Conservation (phyloP, 2,113 vertebrate genomes). For the Athene noctua region DNA sequence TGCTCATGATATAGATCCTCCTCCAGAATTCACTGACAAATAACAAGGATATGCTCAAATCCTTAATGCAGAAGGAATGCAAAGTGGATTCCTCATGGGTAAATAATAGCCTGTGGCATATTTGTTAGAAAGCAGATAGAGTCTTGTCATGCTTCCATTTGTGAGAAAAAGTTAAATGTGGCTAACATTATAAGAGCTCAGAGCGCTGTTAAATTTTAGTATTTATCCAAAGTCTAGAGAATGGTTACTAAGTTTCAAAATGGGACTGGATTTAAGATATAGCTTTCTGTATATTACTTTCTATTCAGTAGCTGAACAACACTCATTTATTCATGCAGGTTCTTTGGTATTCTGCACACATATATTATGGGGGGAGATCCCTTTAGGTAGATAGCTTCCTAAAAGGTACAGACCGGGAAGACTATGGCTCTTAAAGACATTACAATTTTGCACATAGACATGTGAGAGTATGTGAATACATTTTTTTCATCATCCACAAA, state of each 20-base stretch:
- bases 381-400: background rate
- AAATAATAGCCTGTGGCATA: background rate
- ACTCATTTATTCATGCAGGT: background rate
- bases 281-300: background rate
- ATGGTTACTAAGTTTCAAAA: background rate
- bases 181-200: background rate
- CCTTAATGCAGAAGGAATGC: background rate
- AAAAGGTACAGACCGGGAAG: background rate
- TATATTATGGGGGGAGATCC: background rate
- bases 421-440: background rate
- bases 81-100: background rate
- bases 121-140: background rate
- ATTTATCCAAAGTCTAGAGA: background rate
- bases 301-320: background rate
- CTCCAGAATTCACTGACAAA: background rate
- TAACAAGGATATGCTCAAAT: background rate
- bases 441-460: background rate
- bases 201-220: background rate
- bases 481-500: background rate
- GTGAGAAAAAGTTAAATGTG: background rate
- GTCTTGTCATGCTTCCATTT: background rate
- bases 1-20: background rate
- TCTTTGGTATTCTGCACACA: background rate
- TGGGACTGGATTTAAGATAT: background rate
- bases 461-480: background rate